Evolutionary conservation across 23 tunicate genomes (phyloP).

Genomic region (Botrylloides violaceus): DNA sequence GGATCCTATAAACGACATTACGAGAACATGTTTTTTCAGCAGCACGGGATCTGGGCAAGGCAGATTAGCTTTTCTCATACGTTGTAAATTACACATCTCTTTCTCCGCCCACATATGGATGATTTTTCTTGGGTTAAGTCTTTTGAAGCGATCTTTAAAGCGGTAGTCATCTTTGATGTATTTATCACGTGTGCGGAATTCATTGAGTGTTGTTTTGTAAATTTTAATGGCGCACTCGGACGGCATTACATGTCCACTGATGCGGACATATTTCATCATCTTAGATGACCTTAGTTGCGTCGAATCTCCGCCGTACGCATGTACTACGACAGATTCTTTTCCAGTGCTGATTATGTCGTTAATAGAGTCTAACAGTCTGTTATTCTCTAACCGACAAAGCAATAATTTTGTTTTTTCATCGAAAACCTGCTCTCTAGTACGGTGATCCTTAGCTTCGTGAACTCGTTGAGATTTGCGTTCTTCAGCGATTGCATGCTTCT

Average conservation of each 20-base stretch:
- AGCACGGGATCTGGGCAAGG: conserved; percentile 86
- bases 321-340: conserved; percentile 92
- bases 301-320: conserved; percentile 83
- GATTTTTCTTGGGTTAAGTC: conserved; percentile 76
- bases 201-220: conserved; percentile 87
- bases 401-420: conserved; percentile 80
- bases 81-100: conserved; percentile 63
- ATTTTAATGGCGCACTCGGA: conserved; percentile 84
- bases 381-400: conserved; percentile 60
- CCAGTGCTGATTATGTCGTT: conserved; percentile 82
- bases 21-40: conserved; percentile 77
- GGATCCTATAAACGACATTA: conserved; percentile 88
- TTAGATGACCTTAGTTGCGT: background rate
- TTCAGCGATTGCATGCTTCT: conserved; percentile 57
- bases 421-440: conserved; percentile 86
- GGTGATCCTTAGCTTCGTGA: conserved; percentile 78
- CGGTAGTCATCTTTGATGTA: conserved; percentile 96
- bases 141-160: conserved; percentile 91
- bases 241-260: conserved; percentile 28
- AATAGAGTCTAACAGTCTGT: conserved; percentile 58
- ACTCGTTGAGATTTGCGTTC: conserved; percentile 66
- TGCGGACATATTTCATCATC: conserved; percentile 11
- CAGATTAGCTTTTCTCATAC: conserved; percentile 43
- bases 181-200: conserved; percentile 60
- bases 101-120: conserved; percentile 98